Base-by-base conservation (phyloP, 2,888 invertebrate species). In the Stenoptilia bipunctidactyla region DNA sequence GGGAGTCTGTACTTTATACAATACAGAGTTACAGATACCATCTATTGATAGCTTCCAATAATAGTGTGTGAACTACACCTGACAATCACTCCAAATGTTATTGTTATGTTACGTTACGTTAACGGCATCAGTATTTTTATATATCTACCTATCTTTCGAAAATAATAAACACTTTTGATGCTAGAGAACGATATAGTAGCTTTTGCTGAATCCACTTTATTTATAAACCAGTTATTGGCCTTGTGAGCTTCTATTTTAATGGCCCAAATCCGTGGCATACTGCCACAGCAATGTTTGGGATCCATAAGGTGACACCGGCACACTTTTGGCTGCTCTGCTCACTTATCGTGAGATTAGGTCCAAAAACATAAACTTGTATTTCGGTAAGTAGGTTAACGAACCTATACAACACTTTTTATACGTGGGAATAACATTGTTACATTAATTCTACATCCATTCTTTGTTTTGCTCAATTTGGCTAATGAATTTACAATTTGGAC, bases 311-410 rank as follows among this genome's bases (percentile, higher is more conserved):
- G 58, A 53, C 50, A 47, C 43, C 62, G 71, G 58, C 73, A 74
- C 64, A 79, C 79, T 76, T 74, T 76, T 49, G n/a, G 13, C 34
- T 20, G 15, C 27, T 36, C 40, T 15, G 12, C 13, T 12, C 30
- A 30, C 30, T 8, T 30, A 8, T 55, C 56, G 54, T 58, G 57
- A 60, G 58, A 65, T 62, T 49, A 57, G 53, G 60, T 57, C 55
- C 62, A 60, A 55, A 71, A 69, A 76, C 76, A 72, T 68, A 56
- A 66, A 76, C 62, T 64, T 62, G 63, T 3, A 75, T 64, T 60
- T 59, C 67, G 67, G 70, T 70, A 79, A 80, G 72, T 77, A 53
- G 80, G 82, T 70, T 80, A 85, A 85, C 75, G 79, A 69, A 88
- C 83, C 70, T 66, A 58, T 30, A 30, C 30, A 30, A 30, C 20